Conservation (phyloP, 2,113 vertebrate species). For the Ceuthmochares aereus region DNA sequence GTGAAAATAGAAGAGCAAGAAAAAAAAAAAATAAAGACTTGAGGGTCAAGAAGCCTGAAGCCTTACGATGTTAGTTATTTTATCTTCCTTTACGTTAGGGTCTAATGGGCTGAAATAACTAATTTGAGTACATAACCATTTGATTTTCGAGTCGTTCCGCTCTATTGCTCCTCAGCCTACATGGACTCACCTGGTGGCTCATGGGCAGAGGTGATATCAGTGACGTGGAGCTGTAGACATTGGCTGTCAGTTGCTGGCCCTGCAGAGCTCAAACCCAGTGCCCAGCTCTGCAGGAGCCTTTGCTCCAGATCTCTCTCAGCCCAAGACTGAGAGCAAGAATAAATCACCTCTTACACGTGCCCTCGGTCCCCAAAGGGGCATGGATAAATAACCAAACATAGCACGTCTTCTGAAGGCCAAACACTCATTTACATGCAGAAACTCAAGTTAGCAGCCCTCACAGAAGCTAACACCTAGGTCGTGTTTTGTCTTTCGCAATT, state of each 20-base stretch:
- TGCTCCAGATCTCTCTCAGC: background rate
- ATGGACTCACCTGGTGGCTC: background rate
- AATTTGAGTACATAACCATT: too few relatives aligned
- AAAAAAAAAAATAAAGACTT: background rate
- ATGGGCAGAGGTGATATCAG: fast-evolving
- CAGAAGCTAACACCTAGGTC: background rate
- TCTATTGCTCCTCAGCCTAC: background rate
- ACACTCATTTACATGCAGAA: background rate
- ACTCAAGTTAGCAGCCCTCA: background rate
- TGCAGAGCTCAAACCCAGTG: background rate
- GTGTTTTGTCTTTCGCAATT: fast-evolving
- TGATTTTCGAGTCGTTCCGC: background rate
- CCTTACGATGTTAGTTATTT: background rate
- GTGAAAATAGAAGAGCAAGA: fast-evolving
- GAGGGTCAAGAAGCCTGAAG: background rate
- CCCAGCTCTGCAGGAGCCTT: background rate
- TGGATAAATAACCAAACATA: fast-evolving
- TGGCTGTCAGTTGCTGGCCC: background rate
- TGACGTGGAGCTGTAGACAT: background rate
- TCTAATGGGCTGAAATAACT: background rate
- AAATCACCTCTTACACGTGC: background rate
- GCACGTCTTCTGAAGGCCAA: background rate
- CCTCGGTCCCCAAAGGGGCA: background rate
- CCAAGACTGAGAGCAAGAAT: background rate
- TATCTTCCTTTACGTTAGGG: background rate